Conservation (phyloP, 1,140 invertebrate genomes). For the Goniozus legneri region DNA sequence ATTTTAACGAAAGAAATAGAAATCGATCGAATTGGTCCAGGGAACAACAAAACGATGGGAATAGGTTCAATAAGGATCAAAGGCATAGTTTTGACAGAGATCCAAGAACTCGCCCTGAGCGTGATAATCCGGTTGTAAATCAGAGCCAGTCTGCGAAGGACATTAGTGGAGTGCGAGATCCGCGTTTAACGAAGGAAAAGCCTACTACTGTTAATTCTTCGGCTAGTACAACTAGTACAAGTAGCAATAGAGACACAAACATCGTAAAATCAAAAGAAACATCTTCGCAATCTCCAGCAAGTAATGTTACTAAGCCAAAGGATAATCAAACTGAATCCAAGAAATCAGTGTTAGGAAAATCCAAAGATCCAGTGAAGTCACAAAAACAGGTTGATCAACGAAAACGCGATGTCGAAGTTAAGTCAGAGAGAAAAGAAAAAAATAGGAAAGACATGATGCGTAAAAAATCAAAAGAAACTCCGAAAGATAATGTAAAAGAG, state of each 20-base stretch:
- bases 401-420: slow-evolving; percentile 22
- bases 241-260: neutral
- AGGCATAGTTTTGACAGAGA: slow-evolving; percentile 25
- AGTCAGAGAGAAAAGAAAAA: slow-evolving; percentile 41
- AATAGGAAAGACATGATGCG: slow-evolving; percentile 37
- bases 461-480: too few relatives aligned
- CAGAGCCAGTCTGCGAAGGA: slow-evolving; percentile 1
- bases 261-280: neutral
- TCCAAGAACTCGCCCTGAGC: slow-evolving; percentile 24
- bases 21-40: slow-evolving; percentile 13
- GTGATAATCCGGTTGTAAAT: neutral
- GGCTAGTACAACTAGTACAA: neutral
- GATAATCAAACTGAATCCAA: slow-evolving; percentile 3
- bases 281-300: neutral
- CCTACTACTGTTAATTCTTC: neutral
- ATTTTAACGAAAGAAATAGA: slow-evolving; percentile 9
- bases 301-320: neutral
- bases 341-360: neutral
- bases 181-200: slow-evolving; percentile 24
- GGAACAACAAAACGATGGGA: slow-evolving; percentile 22
- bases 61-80: slow-evolving; percentile 19
- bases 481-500: slow-evolving; percentile 59
- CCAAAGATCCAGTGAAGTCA: neutral
- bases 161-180: slow-evolving; percentile 9
- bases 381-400: neutral